A percentile compares a stretch with the other conserved stretches of the same genome.
phyloP scores from a whole-genome alignment of 2,888 invertebrate genomes.

The Caenorhabditis sp. region DNA sequence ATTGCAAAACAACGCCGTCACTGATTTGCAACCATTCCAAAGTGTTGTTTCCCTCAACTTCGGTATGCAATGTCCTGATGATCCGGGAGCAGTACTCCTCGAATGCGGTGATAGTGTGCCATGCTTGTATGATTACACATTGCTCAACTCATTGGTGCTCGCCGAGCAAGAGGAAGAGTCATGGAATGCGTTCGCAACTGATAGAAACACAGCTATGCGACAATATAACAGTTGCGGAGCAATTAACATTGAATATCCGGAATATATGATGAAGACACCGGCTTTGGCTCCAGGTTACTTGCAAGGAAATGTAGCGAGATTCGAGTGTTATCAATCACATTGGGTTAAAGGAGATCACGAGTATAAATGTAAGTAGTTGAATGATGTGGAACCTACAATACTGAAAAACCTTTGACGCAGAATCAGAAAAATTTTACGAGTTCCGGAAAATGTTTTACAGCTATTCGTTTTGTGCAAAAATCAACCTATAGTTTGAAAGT shows the following conservation, averaged over 20 bases:
- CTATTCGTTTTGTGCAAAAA: too few relatives aligned
- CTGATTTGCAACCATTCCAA: slow-evolving; percentile 62
- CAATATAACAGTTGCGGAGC: slow-evolving; percentile 70
- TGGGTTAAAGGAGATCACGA: slow-evolving; percentile 69
- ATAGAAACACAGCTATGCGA: slow-evolving; percentile 52
- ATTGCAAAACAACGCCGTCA: slow-evolving; percentile 58
- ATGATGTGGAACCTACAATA: background rate
- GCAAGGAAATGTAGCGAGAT: slow-evolving; percentile 68
- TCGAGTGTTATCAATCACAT: slow-evolving; percentile 69
- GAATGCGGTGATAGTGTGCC: slow-evolving; percentile 69
- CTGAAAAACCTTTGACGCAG: too few relatives aligned
- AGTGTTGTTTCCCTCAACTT: slow-evolving; percentile 54
- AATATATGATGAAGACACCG: slow-evolving; percentile 69
- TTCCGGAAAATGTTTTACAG: too few relatives aligned
- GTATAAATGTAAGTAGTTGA: slow-evolving; percentile 66
- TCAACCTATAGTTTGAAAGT: too few relatives aligned
- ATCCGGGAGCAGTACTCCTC: slow-evolving; percentile 61
- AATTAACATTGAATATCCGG: slow-evolving; percentile 71
- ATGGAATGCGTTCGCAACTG: slow-evolving; percentile 58
- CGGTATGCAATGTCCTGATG: slow-evolving; percentile 63
- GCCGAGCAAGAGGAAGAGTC: slow-evolving; percentile 63
- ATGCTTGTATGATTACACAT: slow-evolving; percentile 64
- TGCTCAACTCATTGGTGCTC: slow-evolving; percentile 66
- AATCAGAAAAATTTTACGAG: background rate
- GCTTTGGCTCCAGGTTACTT: slow-evolving; percentile 66